phyloP scores from a whole-genome alignment of 2,113 vertebrate species.

The Dipodomys spectabilis region DNA sequence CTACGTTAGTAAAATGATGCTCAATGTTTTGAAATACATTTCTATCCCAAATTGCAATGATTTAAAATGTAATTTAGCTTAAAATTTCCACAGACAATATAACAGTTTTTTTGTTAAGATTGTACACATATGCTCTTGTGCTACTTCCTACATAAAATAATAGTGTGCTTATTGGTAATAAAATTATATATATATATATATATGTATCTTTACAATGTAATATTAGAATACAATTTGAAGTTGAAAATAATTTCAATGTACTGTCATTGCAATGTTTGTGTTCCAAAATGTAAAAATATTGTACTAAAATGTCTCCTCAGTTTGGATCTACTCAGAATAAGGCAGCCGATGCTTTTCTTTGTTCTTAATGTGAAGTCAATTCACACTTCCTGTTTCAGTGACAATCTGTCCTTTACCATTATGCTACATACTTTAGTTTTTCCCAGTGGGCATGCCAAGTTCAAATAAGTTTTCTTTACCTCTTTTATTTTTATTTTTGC shows the following conservation, averaged over 20 bases:
- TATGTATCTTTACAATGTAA: not conserved
- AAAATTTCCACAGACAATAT: conserved; percentile 9
- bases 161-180: not conserved
- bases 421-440: not conserved
- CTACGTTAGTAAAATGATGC: not conserved
- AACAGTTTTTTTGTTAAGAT: not conserved
- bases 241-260: not conserved
- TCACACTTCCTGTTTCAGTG: not conserved
- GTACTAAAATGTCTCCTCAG: not conserved
- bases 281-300: conserved; percentile 3
- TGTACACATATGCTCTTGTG: not conserved
- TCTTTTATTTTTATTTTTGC: no score
- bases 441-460: not conserved
- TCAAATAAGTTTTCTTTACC: no score
- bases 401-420: not conserved
- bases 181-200: not conserved
- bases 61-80: not conserved
- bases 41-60: not conserved
- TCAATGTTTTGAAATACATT: conserved; percentile 1
- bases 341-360: not conserved
- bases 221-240: conserved; percentile 38
- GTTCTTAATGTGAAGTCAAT: not conserved
- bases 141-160: conserved; percentile 26
- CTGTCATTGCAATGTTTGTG: not conserved
- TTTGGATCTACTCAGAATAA: not conserved